phyloP scores from a whole-genome alignment of 2,888 invertebrate species.

The Eueremaeus valkanovi region DNA sequence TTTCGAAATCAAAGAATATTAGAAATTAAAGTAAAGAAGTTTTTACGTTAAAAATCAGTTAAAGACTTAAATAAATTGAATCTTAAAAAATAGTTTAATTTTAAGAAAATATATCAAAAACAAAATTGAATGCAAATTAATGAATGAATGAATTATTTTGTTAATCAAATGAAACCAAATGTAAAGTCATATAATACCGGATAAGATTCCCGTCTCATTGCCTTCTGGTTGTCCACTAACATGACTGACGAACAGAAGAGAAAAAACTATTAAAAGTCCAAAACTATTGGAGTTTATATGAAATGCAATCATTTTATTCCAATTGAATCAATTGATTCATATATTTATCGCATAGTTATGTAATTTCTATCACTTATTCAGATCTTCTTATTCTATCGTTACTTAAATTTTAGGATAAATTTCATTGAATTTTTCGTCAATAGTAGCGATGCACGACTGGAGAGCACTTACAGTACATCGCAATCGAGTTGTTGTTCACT shows the following conservation, averaged over 20 bases:
- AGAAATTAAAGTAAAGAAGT: no score
- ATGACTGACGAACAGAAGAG: background rate
- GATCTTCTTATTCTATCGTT: background rate
- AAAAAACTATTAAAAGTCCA: background rate
- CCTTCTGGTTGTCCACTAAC: constrained; percentile 28
- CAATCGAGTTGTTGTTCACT: constrained; percentile 16
- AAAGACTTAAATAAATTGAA: no score
- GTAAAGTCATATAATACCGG: constrained; percentile 24
- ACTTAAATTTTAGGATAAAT: background rate
- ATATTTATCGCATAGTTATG: no score
- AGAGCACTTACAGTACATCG: constrained; percentile 6
- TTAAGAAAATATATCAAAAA: no score
- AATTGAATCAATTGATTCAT: background rate
- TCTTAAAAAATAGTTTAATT: no score
- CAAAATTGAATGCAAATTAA: no score
- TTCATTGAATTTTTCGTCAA: background rate
- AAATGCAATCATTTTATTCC: background rate
- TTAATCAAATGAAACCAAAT: no score
- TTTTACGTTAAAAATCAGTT: no score
- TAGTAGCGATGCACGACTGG: background rate
- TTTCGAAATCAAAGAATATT: no score
- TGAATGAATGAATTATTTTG: no score
- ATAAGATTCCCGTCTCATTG: constrained; percentile 37
- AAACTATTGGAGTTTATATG: background rate
- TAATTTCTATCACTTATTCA: no score